These are phyloP conservation scores for Dione juno DNA, from an alignment of 2,888 invertebrate genomes.

Conservation along the genomic window DNA sequence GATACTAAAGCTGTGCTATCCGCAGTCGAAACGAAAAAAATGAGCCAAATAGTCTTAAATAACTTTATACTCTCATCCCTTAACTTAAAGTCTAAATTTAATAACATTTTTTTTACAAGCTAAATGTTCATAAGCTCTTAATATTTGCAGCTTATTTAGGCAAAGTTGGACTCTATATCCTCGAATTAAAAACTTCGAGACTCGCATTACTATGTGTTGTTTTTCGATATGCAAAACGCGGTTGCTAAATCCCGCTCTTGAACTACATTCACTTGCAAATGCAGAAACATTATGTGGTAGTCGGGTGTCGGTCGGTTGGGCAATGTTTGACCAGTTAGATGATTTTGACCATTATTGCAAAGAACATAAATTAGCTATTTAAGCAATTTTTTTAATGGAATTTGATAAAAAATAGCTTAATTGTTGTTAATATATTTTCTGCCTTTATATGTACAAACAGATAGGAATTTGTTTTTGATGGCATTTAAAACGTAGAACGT, in stretches of 20 bases:
- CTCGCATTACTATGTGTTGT: conserved; percentile 26
- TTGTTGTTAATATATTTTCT: neutral
- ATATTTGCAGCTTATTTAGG: conserved; percentile 40
- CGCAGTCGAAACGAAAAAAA: conserved; percentile 38
- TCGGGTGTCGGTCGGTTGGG: conserved; percentile 52
- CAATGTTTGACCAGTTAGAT: conserved; percentile 44
- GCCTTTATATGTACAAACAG: neutral
- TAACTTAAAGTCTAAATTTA: conserved; percentile 20
- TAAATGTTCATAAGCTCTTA: conserved; percentile 25
- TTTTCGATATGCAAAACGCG: conserved; percentile 59
- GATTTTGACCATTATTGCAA: conserved; percentile 33
- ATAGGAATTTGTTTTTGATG: neutral
- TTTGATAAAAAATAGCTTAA: neutral
- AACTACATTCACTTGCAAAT: conserved; percentile 67
- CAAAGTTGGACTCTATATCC: conserved; percentile 46
- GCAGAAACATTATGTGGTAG: conserved; percentile 57
- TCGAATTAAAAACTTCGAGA: conserved; percentile 42
- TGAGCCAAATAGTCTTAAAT: neutral
- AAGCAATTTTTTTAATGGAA: neutral
- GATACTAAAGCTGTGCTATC: conserved; percentile 37
- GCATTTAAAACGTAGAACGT: neutral
- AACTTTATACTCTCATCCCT: neutral
- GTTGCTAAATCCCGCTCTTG: conserved; percentile 66
- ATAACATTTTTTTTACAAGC: conserved; percentile 20
- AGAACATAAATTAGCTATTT: neutral